These are phyloP conservation scores for Chrysomela aeneicollis DNA, from an alignment of 2,888 invertebrate genomes.

Conservation along the genomic window DNA sequence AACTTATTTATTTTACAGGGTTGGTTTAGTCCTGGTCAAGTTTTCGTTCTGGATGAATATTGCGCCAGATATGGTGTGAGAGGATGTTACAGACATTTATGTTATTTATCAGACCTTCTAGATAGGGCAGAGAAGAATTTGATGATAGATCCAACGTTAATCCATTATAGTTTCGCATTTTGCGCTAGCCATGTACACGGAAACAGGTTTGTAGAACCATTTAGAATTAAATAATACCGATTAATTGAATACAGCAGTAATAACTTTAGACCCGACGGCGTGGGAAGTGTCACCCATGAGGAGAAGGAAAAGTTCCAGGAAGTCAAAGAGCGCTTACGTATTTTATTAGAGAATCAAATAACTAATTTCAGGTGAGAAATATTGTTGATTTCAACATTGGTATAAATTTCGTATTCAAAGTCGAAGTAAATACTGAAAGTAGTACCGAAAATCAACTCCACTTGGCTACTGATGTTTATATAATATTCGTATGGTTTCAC, in stretches of 20 bases:
- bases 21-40: slow-evolving; percentile 99
- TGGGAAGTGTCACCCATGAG: slow-evolving; percentile 97
- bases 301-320: slow-evolving; percentile 98
- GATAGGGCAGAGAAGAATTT: slow-evolving; percentile 91
- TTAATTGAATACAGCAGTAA: slow-evolving; percentile 62
- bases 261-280: slow-evolving; percentile 90
- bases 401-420: neutral
- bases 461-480: too few relatives aligned
- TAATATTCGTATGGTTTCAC: too few relatives aligned
- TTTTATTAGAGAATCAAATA: slow-evolving; percentile 95
- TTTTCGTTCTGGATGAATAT: slow-evolving; percentile 97
- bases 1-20: slow-evolving; percentile 80
- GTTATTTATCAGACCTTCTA: slow-evolving; percentile 93
- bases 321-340: slow-evolving; percentile 93
- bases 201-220: slow-evolving; percentile 78
- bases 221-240: slow-evolving; percentile 55
- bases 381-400: neutral
- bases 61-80: slow-evolving; percentile 97
- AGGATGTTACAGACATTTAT: slow-evolving; percentile 95
- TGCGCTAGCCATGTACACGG: slow-evolving; percentile 99
- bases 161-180: slow-evolving; percentile 99
- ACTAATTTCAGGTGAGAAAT: slow-evolving; percentile 91
- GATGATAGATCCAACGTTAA: slow-evolving; percentile 97
- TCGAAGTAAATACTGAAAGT: too few relatives aligned
- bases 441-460: too few relatives aligned